phyloP scores from a whole-genome alignment of 2,113 vertebrate genomes.

The Acrocephalus arundinaceus region DNA sequence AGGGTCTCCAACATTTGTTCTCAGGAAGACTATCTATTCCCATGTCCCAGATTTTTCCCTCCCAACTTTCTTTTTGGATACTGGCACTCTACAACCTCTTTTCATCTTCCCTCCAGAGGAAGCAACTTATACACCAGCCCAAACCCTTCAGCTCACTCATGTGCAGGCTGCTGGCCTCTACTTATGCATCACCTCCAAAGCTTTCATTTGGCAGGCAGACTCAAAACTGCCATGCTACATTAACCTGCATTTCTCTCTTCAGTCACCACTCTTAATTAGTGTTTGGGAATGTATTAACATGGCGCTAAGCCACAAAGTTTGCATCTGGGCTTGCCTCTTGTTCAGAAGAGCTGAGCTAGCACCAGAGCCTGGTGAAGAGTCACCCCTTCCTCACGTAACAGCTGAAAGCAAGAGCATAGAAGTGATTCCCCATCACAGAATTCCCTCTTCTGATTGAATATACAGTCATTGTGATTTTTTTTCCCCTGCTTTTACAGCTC shows the following conservation, averaged over 20 bases:
- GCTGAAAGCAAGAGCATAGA: background rate
- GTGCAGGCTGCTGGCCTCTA: background rate
- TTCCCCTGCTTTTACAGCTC: background rate
- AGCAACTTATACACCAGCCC: background rate
- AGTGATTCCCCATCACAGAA: background rate
- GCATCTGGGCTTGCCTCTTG: background rate
- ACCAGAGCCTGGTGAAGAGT: background rate
- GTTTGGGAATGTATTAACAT: background rate
- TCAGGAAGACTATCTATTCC: background rate
- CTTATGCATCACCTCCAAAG: background rate
- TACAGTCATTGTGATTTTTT: background rate
- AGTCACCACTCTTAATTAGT: constrained; percentile 13
- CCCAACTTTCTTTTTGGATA: background rate
- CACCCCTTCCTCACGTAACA: background rate
- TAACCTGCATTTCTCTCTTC: constrained; percentile 16
- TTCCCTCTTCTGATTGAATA: background rate
- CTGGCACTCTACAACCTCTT: background rate
- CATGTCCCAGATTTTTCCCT: background rate
- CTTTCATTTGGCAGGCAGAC: constrained; percentile 1
- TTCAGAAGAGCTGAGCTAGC: background rate
- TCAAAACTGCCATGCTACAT: constrained; percentile 13
- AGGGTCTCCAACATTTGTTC: background rate
- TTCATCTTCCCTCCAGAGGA: background rate
- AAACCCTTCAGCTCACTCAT: background rate
- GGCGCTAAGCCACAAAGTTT: constrained; percentile 11